Evolutionary conservation across 2,797 vertebrate species (phyloP).

Genomic region (Acrossocheilus wenchowensis): DNA sequence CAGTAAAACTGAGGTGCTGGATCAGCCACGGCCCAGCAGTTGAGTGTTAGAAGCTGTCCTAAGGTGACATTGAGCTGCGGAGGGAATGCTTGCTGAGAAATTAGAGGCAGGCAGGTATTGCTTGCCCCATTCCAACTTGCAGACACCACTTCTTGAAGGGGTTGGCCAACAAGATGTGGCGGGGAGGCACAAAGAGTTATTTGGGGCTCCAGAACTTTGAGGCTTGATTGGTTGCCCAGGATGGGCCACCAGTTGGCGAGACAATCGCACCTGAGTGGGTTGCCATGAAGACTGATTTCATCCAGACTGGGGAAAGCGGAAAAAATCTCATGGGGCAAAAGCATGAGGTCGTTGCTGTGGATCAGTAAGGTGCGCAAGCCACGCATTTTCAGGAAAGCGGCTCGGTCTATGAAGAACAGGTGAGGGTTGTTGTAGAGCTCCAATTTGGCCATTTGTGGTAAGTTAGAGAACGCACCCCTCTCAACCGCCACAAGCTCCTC

Average conservation of each 20-base stretch:
- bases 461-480: conserved; percentile 76
- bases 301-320: conserved; percentile 70
- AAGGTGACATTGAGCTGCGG: conserved; percentile 71
- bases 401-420: conserved; percentile 79
- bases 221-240: conserved; percentile 74
- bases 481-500: conserved; percentile 80
- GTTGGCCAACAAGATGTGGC: conserved; percentile 70
- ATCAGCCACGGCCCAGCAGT: conserved; percentile 82
- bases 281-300: conserved; percentile 79
- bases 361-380: conserved; percentile 79
- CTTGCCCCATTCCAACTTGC: conserved; percentile 64
- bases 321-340: conserved; percentile 78
- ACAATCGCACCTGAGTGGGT: conserved; percentile 85
- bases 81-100: conserved; percentile 75
- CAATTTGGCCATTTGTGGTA: conserved; percentile 81
- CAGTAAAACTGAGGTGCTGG: conserved; percentile 84
- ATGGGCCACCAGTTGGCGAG: conserved; percentile 77
- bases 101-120: conserved; percentile 80
- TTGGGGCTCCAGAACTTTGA: conserved; percentile 78
- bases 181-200: conserved; percentile 80
- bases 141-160: conserved; percentile 76
- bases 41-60: conserved; percentile 76
- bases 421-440: conserved; percentile 80
- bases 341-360: conserved; percentile 78
- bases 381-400: conserved; percentile 72